A percentile compares a stretch with the other conserved stretches of the same genome.
Evolutionary conservation across 2,888 invertebrate species (phyloP).

Genomic region (Lottia scabra): DNA sequence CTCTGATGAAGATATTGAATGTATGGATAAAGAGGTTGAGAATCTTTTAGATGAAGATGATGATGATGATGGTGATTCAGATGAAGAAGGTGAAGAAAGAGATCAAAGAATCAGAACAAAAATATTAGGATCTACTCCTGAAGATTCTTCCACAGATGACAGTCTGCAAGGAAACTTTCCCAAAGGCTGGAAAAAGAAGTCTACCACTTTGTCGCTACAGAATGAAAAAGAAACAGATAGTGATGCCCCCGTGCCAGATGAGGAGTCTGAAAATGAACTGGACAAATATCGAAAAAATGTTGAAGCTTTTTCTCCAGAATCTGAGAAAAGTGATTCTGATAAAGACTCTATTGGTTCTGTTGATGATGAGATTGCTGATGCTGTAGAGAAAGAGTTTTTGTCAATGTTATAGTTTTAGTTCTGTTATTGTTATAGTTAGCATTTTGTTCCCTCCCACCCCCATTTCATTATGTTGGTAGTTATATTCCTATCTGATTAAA

Average conservation of each 20-base stretch:
- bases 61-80: constrained; percentile 40
- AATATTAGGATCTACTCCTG: constrained; percentile 40
- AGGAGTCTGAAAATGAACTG: constrained; percentile 55
- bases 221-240: constrained; percentile 37
- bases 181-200: constrained; percentile 62
- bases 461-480: no score
- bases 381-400: constrained; percentile 67
- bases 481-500: no score
- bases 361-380: constrained; percentile 69
- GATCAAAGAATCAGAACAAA: constrained; percentile 62
- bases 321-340: constrained; percentile 40
- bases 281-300: constrained; percentile 52
- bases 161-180: constrained; percentile 67
- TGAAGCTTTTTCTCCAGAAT: constrained; percentile 50
- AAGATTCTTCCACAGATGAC: constrained; percentile 56
- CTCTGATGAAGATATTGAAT: constrained; percentile 88
- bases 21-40: constrained; percentile 89
- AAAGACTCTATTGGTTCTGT: constrained; percentile 65
- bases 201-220: constrained; percentile 29
- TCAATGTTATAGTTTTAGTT: constrained; percentile 19
- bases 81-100: constrained; percentile 44
- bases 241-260: constrained; percentile 35
- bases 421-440: no score
- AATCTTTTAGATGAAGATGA: constrained; percentile 74
- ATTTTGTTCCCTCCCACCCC: no score